These are phyloP conservation scores for Scelioninae gen. 2 DNA, from an alignment of 2,888 invertebrate genomes.

Conservation along the genomic window DNA sequence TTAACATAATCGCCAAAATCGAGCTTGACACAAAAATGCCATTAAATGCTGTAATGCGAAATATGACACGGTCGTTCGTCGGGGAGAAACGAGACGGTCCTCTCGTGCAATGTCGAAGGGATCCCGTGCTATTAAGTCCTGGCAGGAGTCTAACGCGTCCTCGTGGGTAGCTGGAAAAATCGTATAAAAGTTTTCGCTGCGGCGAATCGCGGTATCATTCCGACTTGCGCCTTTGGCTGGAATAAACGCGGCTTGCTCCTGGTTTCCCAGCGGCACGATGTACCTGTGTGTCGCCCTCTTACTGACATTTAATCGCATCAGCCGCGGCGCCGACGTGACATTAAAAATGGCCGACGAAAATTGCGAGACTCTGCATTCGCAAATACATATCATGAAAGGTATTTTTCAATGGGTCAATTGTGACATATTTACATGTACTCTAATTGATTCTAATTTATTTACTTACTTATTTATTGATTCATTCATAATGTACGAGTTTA, in stretches of 20 bases:
- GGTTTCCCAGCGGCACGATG: conserved; percentile 11
- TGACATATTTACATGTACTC: no score
- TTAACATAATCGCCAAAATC: conserved; percentile 10
- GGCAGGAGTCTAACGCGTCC: conserved; percentile 68
- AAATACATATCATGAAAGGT: conserved; percentile 92
- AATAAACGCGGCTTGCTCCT: conserved; percentile 4
- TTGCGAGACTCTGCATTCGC: conserved; percentile 90
- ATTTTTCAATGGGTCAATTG: conserved; percentile 49
- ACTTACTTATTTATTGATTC: no score
- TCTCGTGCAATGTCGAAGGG: conserved; percentile 21
- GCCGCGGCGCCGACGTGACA: conserved; percentile 15
- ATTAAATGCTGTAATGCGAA: conserved; percentile 59
- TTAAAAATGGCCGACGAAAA: conserved; percentile 76
- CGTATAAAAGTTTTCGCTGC: conserved; percentile 70
- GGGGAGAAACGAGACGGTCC: conserved; percentile 21
- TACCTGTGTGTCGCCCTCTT: conserved; percentile 13
- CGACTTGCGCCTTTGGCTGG: conserved; percentile 33
- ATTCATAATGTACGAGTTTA: no score
- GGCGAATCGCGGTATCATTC: conserved; percentile 66
- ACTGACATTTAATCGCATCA: conserved; percentile 8
- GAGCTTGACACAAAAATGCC: conserved; percentile 48
- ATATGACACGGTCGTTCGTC: conserved; percentile 33
- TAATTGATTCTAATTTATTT: no score
- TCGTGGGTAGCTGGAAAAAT: conserved; percentile 64
- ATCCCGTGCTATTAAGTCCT: conserved; percentile 66